phyloP scores from a whole-genome alignment of 1,140 invertebrate genomes.

The Apis florea region DNA sequence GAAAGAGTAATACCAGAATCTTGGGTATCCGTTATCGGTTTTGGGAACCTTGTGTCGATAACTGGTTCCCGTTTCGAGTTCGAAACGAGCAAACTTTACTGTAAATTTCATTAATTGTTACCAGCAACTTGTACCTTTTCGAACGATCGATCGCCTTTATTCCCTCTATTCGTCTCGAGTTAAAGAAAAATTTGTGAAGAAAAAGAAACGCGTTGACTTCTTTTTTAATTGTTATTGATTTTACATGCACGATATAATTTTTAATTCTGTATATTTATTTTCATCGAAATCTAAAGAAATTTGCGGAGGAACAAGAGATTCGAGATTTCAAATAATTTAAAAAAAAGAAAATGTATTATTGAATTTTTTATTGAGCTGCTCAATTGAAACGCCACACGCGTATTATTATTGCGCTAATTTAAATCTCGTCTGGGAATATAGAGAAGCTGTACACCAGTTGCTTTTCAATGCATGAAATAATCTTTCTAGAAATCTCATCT shows the following conservation, averaged over 20 bases:
- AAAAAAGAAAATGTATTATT: background rate
- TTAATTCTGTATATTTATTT: background rate
- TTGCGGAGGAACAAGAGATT: too few species aligned
- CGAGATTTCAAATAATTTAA: too few species aligned
- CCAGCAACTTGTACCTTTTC: background rate
- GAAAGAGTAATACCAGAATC: constrained; percentile 25
- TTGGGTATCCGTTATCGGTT: constrained; percentile 48
- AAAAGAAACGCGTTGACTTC: background rate
- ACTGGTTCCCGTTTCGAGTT: constrained; percentile 20
- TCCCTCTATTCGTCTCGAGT: background rate
- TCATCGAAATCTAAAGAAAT: too few species aligned
- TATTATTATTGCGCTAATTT: too few species aligned
- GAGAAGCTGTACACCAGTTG: background rate
- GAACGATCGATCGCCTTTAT: background rate
- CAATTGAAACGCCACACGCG: background rate
- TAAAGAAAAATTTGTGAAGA: background rate
- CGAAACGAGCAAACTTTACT: background rate
- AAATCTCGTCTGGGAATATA: background rate
- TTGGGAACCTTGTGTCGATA: constrained; percentile 28
- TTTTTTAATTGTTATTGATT: background rate
- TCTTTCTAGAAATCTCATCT: background rate
- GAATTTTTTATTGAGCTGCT: background rate
- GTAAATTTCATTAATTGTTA: constrained; percentile 36
- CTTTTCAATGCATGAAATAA: background rate
- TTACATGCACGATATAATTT: too few species aligned